phyloP scores from a whole-genome alignment of 2,797 vertebrate species.

The Eidolon dupreanum region DNA sequence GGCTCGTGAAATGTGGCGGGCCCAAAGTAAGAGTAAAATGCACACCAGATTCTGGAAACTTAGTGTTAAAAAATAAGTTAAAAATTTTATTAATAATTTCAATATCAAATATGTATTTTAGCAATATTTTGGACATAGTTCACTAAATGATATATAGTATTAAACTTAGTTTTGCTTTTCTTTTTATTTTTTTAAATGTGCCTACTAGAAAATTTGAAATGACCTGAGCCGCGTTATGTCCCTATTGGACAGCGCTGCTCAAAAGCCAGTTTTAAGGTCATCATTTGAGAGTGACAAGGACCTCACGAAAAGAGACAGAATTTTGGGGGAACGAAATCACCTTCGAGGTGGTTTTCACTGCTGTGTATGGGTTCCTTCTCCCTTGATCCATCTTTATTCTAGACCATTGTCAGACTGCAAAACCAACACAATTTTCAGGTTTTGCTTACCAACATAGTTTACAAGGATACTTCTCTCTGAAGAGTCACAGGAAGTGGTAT shows the following conservation, averaged over 20 bases:
- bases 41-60: not conserved
- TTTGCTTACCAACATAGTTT: not conserved
- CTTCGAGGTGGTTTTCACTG: no score
- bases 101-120: not conserved
- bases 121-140: not conserved
- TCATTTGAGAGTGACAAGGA: rapidly evolving
- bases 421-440: not conserved
- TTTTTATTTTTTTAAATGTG: not conserved
- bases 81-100: not conserved
- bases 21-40: rapidly evolving
- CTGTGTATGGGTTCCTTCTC: not conserved
- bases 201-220: not conserved
- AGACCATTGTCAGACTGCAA: rapidly evolving
- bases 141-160: not conserved
- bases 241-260: rapidly evolving
- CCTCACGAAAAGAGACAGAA: not conserved
- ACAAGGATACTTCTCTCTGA: not conserved
- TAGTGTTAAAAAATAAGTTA: not conserved
- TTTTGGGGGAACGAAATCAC: not conserved
- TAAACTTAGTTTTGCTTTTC: not conserved
- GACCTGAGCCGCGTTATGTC: rapidly evolving
- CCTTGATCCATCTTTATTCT: not conserved
- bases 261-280: not conserved
- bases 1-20: not conserved
- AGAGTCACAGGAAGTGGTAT: slow-evolving; percentile 20